Evolutionary conservation across 35 echinoderm and acorn worm genomes (phyloP).

Genomic region (Anneissia japonica): DNA sequence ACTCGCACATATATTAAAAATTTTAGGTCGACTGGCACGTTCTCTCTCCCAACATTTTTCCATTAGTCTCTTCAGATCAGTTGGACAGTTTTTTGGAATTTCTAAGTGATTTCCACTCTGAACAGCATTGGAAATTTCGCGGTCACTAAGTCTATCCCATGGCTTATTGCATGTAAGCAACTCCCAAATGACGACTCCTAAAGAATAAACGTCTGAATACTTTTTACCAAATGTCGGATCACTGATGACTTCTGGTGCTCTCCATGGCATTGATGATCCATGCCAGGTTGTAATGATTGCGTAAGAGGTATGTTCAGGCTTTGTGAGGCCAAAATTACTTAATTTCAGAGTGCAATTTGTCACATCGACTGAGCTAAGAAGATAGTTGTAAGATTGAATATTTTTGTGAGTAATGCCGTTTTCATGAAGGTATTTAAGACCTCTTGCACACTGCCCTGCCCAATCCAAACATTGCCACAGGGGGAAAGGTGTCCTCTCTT

Average conservation of each 20-base stretch:
- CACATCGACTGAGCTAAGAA: neutral
- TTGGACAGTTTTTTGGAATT: neutral
- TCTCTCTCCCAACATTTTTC: neutral
- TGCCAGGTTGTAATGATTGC: neutral
- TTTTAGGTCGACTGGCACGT: neutral
- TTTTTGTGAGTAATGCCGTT: neutral
- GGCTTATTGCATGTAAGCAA: neutral
- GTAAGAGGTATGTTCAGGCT: neutral
- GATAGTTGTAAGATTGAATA: neutral
- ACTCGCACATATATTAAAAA: neutral
- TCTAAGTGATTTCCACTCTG: neutral
- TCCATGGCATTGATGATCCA: neutral
- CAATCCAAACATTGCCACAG: neutral
- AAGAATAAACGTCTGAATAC: neutral
- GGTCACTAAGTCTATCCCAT: neutral
- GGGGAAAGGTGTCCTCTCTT: neutral
- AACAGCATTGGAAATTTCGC: neutral
- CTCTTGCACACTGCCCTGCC: neutral
- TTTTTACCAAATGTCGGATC: neutral
- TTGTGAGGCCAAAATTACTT: neutral
- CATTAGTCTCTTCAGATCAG: neutral
- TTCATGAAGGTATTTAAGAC: neutral
- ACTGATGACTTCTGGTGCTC: neutral
- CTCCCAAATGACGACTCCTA: neutral
- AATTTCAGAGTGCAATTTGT: neutral